Conservation (phyloP, 2,113 vertebrate genomes). For the Charina bottae region DNA sequence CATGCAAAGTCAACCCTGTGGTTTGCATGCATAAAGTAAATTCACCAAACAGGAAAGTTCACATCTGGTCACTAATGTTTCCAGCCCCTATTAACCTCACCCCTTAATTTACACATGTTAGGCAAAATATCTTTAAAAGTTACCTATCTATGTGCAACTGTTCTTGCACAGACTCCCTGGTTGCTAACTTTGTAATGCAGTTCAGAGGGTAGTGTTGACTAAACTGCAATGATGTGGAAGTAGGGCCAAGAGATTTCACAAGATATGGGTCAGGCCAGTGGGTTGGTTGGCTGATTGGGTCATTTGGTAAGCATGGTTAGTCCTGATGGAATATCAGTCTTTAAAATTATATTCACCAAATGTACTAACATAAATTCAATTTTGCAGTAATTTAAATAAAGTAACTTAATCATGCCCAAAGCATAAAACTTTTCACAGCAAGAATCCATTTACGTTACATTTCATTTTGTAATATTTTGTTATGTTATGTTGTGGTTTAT, state of each 20-base stretch:
- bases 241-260: not conserved
- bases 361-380: not conserved
- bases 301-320: not conserved
- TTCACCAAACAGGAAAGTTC: not conserved
- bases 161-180: not conserved
- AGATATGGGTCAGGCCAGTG: not conserved
- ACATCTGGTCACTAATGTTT: not conserved
- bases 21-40: not conserved
- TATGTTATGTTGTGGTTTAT: not conserved
- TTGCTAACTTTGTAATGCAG: not conserved
- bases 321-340: too few relatives aligned
- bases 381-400: constrained; percentile 2
- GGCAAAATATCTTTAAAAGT: too few relatives aligned
- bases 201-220: not conserved
- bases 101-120: not conserved
- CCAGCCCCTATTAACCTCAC: not conserved
- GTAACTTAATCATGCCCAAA: not conserved
- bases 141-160: not conserved
- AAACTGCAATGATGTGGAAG: not conserved
- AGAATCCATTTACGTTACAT: not conserved
- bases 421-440: constrained; percentile 1
- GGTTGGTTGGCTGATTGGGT: not conserved
- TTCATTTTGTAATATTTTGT: constrained; percentile 11
- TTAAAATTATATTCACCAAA: not conserved
- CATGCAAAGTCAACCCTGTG: not conserved